Evolutionary conservation across 2,797 vertebrate genomes (phyloP).

Genomic region (Pseudochirops cupreus): DNA sequence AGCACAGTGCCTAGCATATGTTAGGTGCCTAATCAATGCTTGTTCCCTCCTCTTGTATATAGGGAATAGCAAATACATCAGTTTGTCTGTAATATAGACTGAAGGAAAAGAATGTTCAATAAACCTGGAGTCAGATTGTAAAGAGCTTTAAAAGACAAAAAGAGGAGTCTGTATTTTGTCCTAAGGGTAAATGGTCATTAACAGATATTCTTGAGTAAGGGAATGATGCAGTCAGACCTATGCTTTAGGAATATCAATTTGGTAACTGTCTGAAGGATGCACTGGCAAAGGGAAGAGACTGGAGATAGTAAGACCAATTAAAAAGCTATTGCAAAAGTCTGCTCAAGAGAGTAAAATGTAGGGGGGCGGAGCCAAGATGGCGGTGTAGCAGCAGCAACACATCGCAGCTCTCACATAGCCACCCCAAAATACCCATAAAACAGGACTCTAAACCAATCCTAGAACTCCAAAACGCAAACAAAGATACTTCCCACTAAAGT

Average conservation of each 20-base stretch:
- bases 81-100: neutral
- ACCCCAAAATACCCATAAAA: too few species aligned
- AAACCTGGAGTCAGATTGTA: neutral
- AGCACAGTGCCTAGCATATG: neutral
- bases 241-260: neutral
- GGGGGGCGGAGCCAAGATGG: too few species aligned
- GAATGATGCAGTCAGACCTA: neutral
- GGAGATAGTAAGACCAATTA: neutral
- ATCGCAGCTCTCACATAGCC: too few species aligned
- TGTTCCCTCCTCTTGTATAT: neutral
- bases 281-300: neutral
- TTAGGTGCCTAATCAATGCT: neutral
- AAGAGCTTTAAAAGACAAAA: neutral
- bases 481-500: too few species aligned
- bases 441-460: too few species aligned
- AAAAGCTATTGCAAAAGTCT: neutral
- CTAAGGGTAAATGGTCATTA: neutral
- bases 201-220: neutral
- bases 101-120: neutral
- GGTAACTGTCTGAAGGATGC: neutral
- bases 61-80: neutral
- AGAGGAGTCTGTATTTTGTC: neutral
- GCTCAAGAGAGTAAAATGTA: neutral
- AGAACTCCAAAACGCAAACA: too few species aligned
- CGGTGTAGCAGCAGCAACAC: too few species aligned